Evolutionary conservation across 2,888 invertebrate species (phyloP), one percentile per base, ranked within the genome.

Genomic region (Euphydryas editha): DNA sequence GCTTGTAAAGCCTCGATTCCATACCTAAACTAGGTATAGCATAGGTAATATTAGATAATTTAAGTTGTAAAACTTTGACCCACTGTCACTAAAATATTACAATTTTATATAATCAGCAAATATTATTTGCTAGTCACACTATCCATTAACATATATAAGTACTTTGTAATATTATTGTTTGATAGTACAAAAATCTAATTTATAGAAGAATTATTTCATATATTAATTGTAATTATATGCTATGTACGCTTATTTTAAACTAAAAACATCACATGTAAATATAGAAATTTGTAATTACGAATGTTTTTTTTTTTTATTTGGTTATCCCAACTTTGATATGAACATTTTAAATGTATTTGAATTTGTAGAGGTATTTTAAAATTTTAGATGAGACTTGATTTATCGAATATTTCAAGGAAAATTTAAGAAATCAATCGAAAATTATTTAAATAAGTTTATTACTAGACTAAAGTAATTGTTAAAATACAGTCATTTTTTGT

Each of bases 401-500:
- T 24, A 24, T 4, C 6, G 6, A 1, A 30, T 30, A 30, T 30
- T 30, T 30, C 0, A 30, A 30, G 30, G 7, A 46, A 46, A 17
- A 18, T 20, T 20, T n/a, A 24, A 56, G 55, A 39, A 18, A 58
- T 47, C 30, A 15, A 24, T n/a, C 30, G 51, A 24, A 44, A 61
- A 61, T 55, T 57, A 61, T 67, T 36, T 17, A 46, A 66, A 63
- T 62, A 56, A 15, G 46, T 65, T 57, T 21, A 44, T 47, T 56
- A 58, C 10, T 46, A 47, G 47, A 51, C 49, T 36, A 58, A 30
- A 30, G 54, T 54, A 59, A 58, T 24, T 37, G 55, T 81, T 93
- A 97, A 93, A 97, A 97, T 74, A 96, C 92, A 54, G 95, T 94
- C 87, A 97, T 92, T 87, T 97, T 97, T 75, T 95, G 95, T 82